Evolutionary conservation across 2,113 vertebrate genomes (phyloP), one percentile per base, ranked within the genome.

Genomic region (Burhinus oedicnemus): DNA sequence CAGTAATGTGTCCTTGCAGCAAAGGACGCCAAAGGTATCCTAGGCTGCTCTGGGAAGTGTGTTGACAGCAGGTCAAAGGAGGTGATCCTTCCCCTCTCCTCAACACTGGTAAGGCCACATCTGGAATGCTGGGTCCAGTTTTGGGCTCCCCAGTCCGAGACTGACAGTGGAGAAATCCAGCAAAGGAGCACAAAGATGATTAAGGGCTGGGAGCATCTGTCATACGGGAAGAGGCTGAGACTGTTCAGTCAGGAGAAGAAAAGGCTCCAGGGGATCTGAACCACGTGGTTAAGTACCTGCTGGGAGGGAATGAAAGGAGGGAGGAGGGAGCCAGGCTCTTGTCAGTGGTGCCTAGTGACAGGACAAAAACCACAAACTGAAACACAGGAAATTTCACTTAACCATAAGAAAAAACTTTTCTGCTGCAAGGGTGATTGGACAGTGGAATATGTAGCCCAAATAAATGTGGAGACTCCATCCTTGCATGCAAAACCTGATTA

Each of bases 51-150:
- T 49, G 65, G 54, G n/a, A 65, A 78, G 12, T 72, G 7, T 0
- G 0, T 3, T 34, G 40, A 9, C 2, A 40, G n/a, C n/a, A 58
- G 5, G 4, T 6, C 5, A 5, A 40, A 30, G 6, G 27, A 84
- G 11, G 30, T 4, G 22, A 17, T 69, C 15, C 6, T 66, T 42
- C 23, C 19, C 5, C 11, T 51, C 7, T 60, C 15, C 23, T 38
- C 54, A 65, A 26, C 44, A 45, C 25, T 36, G 25, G 18, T 3
- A 2, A 88, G 9, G 9, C 5, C 32, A 60, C 15, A 64, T 11
- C 23, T 54, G 36, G 23, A 30, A 12, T 8, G 9, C 6, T n/a
- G 11, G 25, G 11, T 27, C 26, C 44, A 55, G 23, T 11, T n/a
- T 0, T 81, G 15, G 7, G 7, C 8, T 90, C 18, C 34, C 21